phyloP scores from a whole-genome alignment of 1,140 invertebrate genomes.

The Drosophila mauritiana region DNA sequence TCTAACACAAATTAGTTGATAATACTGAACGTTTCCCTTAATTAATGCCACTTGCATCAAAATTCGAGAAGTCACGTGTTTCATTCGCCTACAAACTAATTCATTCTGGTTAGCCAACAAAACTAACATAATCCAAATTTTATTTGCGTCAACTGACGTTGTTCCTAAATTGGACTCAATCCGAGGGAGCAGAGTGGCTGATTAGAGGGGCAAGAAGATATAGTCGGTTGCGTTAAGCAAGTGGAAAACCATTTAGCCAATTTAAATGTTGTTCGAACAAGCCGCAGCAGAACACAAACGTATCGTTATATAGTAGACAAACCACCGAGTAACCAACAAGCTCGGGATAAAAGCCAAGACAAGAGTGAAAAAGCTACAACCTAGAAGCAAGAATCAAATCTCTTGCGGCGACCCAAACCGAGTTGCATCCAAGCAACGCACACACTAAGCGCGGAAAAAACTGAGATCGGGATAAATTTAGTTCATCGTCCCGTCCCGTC shows the following conservation, averaged over 20 bases:
- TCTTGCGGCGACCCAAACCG: slow-evolving; percentile 25
- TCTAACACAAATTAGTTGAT: too few species aligned
- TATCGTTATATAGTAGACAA: slow-evolving; percentile 36
- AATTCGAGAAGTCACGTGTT: too few species aligned
- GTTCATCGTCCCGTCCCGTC: slow-evolving; percentile 7
- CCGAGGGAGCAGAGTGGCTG: neutral
- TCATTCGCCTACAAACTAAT: too few species aligned
- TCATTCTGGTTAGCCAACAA: neutral
- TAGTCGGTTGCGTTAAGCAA: slow-evolving; percentile 17
- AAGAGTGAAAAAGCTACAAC: neutral
- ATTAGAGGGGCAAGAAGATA: neutral
- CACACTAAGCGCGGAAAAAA: slow-evolving; percentile 1
- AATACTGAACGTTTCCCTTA: too few species aligned
- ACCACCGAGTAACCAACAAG: slow-evolving; percentile 58
- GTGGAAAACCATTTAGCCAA: slow-evolving; percentile 68
- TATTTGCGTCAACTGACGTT: neutral
- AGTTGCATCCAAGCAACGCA: slow-evolving; percentile 27
- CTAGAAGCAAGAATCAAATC: slow-evolving; percentile 38
- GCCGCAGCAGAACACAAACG: slow-evolving; percentile 17
- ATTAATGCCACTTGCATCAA: too few species aligned
- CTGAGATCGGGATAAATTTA: slow-evolving; percentile 6
- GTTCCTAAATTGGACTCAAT: slow-evolving; percentile 3
- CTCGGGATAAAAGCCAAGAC: neutral
- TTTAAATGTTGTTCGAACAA: slow-evolving; percentile 67
- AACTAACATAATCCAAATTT: neutral